Evolutionary conservation across 2,888 invertebrate genomes (phyloP), one percentile per base, ranked within the genome.

Genomic region (Cenopis cana): DNA sequence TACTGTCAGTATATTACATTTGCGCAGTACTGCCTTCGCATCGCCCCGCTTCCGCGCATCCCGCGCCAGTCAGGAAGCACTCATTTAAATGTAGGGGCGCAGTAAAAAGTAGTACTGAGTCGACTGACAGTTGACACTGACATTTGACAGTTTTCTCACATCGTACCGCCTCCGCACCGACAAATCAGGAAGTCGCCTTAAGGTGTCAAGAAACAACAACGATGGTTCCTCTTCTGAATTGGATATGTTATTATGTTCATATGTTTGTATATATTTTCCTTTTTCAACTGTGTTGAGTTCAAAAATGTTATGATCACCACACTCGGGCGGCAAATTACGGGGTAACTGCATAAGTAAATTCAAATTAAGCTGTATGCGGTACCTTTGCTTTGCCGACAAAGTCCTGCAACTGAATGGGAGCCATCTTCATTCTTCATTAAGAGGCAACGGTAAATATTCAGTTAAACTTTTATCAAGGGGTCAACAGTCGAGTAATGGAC

Each of bases 371-470:
- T 78, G 85, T 85, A 82, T 59, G 76, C 55, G 72, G 60, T 61
- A 65, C 68, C 69, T 82, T 85, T 83, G 77, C 74, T 71, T 50
- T 50, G 68, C 80, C 81, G 79, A 74, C 67, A 60, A 74, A 59
- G 60, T 61, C 33, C 70, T 72, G 64, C 55, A 64, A 49, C 62
- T 65, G 69, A 69, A 69, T 73, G 66, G 20, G 76, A 81, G 81
- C 82, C 85, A 86, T 82, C 76, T 80, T 73, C 74, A 74, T 80
- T 82, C 76, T 80, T 73, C 74, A 74, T 80, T 79, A 79, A 82
- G 80, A 74, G 74, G 79, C 85, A 88, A 89, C 89, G 89, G 89
- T 83, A 84, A 73, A 75, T 73, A 76, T 78, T 77, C 50, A 77
- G 77, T 81, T 78, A 73, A 55, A 24, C 20, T 72, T 41, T 78